Base-by-base conservation (phyloP, 1,140 invertebrate species). In the Monochamus saltuarius region DNA sequence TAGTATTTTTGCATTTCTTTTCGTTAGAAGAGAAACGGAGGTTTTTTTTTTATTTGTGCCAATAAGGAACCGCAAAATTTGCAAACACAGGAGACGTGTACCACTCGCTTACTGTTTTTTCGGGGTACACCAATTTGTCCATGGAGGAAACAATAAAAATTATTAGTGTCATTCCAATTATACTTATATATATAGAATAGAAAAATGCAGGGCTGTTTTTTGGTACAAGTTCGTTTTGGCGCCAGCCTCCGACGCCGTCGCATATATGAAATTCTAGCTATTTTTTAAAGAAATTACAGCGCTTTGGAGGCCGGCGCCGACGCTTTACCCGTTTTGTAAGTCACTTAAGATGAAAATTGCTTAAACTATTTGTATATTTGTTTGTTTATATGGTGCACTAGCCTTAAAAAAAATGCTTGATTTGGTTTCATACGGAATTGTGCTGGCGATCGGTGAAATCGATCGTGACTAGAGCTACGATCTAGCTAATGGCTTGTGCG, bases 91-190 rank as follows among this genome's bases (percentile, higher is more conserved):
- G 36, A 34, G 34, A 49, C 51, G 51, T 50, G 46, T 66, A 56
- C 45, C 49, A 49, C 37, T 49, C 59, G 59, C 64, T 55, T 56
- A 53, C 16, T 60, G 40, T 47, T 39, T 19, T n/a, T 37, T 38
- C 47, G 50, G 42, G 19, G 29, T 47, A 61, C 47, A 58, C 22
- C 43, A 47, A 58, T 56, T 42, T 50, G 51, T 56, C 53, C 59
- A 54, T 56, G 40, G 45, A 62, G 52, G 65, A 52, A 73, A 64
- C 64, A 71, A 66, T 68, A 68, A 68, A 57, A 68, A 51, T 58
- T 67, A 67, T 65, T 73, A 71, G 67, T 73, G 72, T 72, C 70
- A 73, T 73, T 73, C 72, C 72, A 72, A 62, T 70, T 69, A 60
- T 73, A 71, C 66, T 68, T 70, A 64, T 69, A 69, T 61, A 43